Conservation (phyloP, 2,797 vertebrate species). For the Varecia variegata region DNA sequence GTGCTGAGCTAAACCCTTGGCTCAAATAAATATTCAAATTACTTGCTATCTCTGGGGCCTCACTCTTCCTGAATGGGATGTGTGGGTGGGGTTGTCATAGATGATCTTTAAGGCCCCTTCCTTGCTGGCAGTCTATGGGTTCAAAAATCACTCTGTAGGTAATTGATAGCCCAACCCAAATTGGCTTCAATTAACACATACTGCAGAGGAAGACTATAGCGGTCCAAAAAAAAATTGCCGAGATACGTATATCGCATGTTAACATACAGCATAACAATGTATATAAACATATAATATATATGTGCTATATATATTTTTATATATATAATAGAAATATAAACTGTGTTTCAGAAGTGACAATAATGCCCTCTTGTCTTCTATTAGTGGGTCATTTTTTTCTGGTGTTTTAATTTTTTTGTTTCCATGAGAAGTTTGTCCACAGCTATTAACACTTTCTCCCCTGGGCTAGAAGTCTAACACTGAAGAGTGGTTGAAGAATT, state of each 20-base stretch:
- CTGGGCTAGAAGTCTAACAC: neutral
- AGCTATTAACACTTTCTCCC: neutral
- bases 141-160: neutral
- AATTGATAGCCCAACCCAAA: neutral
- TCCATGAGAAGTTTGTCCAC: neutral
- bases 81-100: neutral
- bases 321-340: neutral
- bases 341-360: neutral
- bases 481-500: neutral
- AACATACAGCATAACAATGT: neutral
- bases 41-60: neutral
- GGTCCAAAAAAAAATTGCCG: neutral
- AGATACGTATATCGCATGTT: neutral
- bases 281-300: neutral
- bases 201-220: neutral
- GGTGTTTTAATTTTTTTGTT: neutral
- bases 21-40: neutral
- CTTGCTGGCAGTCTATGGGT: neutral
- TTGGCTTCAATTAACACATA: neutral
- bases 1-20: neutral
- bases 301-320: neutral
- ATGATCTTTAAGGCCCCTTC: neutral
- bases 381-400: neutral
- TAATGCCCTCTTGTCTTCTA: neutral
- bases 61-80: neutral